Base-by-base conservation (phyloP, 2,113 vertebrate species). In the Lasiurus cinereus region DNA sequence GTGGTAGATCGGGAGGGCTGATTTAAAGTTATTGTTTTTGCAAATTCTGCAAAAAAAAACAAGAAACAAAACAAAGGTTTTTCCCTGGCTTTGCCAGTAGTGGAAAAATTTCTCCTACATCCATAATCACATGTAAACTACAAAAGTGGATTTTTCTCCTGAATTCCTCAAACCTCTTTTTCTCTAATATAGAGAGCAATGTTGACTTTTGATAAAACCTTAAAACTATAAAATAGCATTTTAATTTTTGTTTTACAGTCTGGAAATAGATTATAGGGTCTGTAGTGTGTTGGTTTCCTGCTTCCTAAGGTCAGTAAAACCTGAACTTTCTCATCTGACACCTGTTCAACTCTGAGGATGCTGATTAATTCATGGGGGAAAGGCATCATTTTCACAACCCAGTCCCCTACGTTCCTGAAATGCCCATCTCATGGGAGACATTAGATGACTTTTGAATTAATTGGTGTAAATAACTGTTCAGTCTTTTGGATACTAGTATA, bases 21-120 rank as follows among this genome's bases (percentile, higher is more conserved):
- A 97, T 97, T 97, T 96, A 97, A 96, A 95, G 95, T 97, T 97
- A 97, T 94, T 97, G 79, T 92, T 96, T 97, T 93, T 95, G 96
- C 96, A 96, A 96, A 96, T 96, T 96, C 83, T 97, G 97, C 93
- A 96, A 96, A 95, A 96, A 90, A 52, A 52, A 56, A 21, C 9
- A 90, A 72, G 74, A 91, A 78, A 67, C 4, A 66, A 83, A 93
- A 94, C 31, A 66, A 83, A 92, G 46, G 52, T 69, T 56, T 64
- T 73, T 72, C 10, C 33, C 24, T 78, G 31, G 84, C 64, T 88
- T 96, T 95, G 50, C 29, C 18, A 54, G 13, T 80, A 76, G 50
- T 93, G n/a, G 74, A 90, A 78, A 93, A 93, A 80, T 94, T 89
- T 62, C 84, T 92, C 82, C n/a, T 27, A 76, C 5, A 83, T 80